These are phyloP conservation scores for Caenorhabditis sulstoni DNA, from an alignment of 2,888 invertebrate species.

Conservation along the genomic window DNA sequence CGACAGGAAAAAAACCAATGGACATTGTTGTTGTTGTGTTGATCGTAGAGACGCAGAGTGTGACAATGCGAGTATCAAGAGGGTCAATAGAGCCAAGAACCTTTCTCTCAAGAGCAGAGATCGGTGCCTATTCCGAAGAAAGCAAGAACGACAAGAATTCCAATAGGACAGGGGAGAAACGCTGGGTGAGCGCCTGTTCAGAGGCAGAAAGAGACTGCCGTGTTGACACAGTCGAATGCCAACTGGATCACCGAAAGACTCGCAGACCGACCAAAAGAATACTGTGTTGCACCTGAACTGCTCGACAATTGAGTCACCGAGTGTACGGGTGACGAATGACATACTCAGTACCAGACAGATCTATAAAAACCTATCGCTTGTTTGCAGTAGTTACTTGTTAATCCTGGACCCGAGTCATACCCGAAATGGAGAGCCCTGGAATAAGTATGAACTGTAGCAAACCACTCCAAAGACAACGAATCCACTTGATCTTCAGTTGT, in stretches of 20 bases:
- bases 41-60: no score
- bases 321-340: no score
- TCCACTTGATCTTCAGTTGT: not conserved
- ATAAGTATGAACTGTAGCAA: not conserved
- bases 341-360: no score
- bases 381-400: no score
- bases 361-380: no score
- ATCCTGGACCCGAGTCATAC: no score
- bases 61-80: no score
- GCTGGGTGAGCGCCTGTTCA: constrained; percentile 14
- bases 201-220: constrained; percentile 1
- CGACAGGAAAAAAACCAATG: not conserved
- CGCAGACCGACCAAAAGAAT: constrained; percentile 4
- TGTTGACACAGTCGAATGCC: constrained; percentile 48
- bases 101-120: not conserved
- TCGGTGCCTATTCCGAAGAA: not conserved
- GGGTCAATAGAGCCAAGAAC: constrained; percentile 3
- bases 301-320: no score
- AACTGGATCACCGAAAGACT: constrained; percentile 32
- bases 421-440: no score
- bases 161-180: not conserved
- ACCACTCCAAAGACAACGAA: not conserved
- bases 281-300: not conserved
- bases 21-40: not conserved
- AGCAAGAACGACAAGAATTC: not conserved